phyloP scores from a whole-genome alignment of 2,113 vertebrate genomes.

The Perccottus glenii region DNA sequence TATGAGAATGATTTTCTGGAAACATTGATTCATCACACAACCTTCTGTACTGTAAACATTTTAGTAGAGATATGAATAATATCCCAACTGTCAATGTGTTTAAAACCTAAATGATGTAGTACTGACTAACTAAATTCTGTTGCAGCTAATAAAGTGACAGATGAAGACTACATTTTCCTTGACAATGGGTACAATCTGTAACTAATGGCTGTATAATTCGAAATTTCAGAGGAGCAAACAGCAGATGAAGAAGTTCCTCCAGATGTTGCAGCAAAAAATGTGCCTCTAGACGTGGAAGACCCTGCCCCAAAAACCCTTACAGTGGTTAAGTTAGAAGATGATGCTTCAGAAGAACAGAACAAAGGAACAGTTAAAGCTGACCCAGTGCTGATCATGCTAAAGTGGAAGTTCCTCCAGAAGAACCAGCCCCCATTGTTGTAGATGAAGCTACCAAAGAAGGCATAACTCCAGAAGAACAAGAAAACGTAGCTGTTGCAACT shows the following conservation, averaged over 20 bases:
- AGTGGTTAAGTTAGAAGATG: too few relatives aligned
- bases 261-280: conserved; percentile 21
- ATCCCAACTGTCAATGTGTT: too few relatives aligned
- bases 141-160: neutral
- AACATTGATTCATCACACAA: too few relatives aligned
- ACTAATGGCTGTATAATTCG: neutral
- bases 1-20: too few relatives aligned
- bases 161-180: conserved; percentile 10
- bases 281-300: neutral
- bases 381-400: too few relatives aligned
- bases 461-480: neutral
- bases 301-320: too few relatives aligned
- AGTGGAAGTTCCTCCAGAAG: neutral
- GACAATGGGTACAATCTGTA: neutral
- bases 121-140: neutral
- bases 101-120: too few relatives aligned
- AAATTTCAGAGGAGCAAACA: neutral
- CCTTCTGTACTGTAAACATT: too few relatives aligned
- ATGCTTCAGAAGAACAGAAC: too few relatives aligned
- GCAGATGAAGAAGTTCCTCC: conserved; percentile 2
- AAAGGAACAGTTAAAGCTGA: too few relatives aligned
- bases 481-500: neutral
- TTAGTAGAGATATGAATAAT: too few relatives aligned
- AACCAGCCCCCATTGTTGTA: neutral
- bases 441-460: neutral